phyloP scores from a whole-genome alignment of 2,113 vertebrate genomes.

The Cairina moschata region DNA sequence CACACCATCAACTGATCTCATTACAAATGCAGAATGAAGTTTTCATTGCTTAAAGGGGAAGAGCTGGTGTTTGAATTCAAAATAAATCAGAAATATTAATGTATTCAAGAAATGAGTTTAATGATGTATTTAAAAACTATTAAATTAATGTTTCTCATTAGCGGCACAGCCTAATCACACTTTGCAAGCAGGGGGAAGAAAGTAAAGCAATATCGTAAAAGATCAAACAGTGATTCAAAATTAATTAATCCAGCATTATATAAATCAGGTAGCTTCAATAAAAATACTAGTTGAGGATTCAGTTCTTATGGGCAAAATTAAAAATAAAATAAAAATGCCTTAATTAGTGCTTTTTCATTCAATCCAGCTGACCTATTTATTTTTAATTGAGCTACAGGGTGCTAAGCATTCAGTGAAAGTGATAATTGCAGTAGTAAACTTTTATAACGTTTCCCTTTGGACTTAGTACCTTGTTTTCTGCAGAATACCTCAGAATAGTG shows the following conservation, averaged over 20 bases:
- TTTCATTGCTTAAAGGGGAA: slow-evolving; percentile 1
- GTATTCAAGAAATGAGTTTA: slow-evolving; percentile 51
- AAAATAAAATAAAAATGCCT: not conserved
- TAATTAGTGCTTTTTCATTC: slow-evolving; percentile 40
- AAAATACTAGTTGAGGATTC: not conserved
- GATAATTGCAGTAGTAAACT: slow-evolving; percentile 31
- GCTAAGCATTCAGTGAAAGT: not conserved
- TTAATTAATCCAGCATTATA: slow-evolving; percentile 60
- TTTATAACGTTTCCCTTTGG: slow-evolving; percentile 8
- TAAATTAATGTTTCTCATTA: slow-evolving; percentile 70
- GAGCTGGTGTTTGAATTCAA: slow-evolving; percentile 27
- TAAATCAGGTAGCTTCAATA: slow-evolving; percentile 34
- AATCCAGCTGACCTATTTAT: slow-evolving; percentile 41
- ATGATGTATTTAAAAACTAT: slow-evolving; percentile 68
- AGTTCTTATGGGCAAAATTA: slow-evolving; percentile 10
- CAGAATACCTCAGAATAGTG: not conserved
- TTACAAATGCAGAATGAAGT: not conserved
- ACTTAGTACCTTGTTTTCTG: slow-evolving; percentile 5
- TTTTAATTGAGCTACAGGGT: slow-evolving; percentile 44
- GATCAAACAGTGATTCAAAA: slow-evolving; percentile 70
- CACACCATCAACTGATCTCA: not conserved
- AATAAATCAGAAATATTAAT: slow-evolving; percentile 59
- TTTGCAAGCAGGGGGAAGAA: slow-evolving; percentile 20
- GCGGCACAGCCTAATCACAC: slow-evolving; percentile 41
- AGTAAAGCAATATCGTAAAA: slow-evolving; percentile 58